Evolutionary conservation across 64 coral and sea anemone species (phyloP), one percentile per base, ranked within the genome.

Genomic region (Stylophora pistillata): DNA sequence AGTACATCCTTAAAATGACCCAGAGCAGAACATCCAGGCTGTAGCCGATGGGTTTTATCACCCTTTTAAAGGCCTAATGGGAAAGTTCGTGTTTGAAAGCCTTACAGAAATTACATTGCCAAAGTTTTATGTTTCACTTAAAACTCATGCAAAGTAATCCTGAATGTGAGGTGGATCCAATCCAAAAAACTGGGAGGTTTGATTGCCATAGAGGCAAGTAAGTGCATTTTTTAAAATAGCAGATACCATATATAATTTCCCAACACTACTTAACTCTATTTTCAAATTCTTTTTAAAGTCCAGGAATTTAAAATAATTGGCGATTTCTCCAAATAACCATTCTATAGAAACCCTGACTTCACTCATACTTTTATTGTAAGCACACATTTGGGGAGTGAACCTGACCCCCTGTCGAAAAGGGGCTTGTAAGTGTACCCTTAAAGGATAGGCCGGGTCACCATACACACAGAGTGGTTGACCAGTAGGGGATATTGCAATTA

Each of bases 171-270:
- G 73, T 75, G 73, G 73, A 37, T 53, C 73, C 73, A 53, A 41
- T 75, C 73, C 73, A 75, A 75, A 75, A 75, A 75, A 75, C 73
- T 75, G 73, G 73, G 73, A 75, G 73, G 73, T 75, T 75, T 75
- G 73, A 75, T 75, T 75, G 73, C 73, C 73, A 34, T 34, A 58
- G 56, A 58, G 56, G 56, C 56, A 58, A 58, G 56, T 58, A 58
- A n/a, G n/a, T n/a, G n/a, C n/a, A 72, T 72, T 72, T 72, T 30
- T 72, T 72, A 72, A 30, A 72, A 72, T 25, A 72, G 9, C 70
- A 72, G 70, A 72, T 72, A 72, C 70, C 70, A 72, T 32, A 72
- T 72, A 72, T 72, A 72, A 72, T 72, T 72, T 72, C 70, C 70
- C 70, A 72, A 25, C 70, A 72, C 70, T 72, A n/a, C n/a, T n/a